These are phyloP conservation scores for Myrmecobius fasciatus DNA, from an alignment of 2,113 vertebrate genomes.

Conservation along the genomic window DNA sequence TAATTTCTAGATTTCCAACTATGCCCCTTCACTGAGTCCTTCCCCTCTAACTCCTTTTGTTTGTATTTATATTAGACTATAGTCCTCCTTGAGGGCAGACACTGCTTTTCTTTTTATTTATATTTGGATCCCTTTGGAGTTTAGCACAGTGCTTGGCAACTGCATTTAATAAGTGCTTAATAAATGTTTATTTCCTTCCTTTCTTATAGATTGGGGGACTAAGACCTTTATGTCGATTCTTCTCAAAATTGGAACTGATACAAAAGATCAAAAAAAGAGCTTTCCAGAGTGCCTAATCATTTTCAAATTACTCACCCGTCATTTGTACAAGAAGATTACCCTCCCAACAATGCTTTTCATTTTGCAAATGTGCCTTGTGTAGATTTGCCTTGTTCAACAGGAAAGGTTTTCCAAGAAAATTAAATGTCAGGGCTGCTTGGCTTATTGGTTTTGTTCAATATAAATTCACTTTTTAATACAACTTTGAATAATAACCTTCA, in stretches of 20 bases:
- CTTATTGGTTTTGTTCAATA: conserved; percentile 81
- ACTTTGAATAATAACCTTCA: conserved; percentile 78
- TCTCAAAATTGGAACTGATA: background rate
- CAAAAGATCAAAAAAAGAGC: conserved; percentile 10
- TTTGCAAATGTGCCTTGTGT: conserved; percentile 67
- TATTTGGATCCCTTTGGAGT: background rate
- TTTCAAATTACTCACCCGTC: conserved; percentile 62
- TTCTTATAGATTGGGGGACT: background rate
- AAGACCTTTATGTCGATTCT: background rate
- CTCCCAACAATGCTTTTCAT: conserved; percentile 66
- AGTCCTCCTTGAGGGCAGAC: background rate
- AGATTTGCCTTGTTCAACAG: conserved; percentile 67
- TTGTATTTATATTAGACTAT: background rate
- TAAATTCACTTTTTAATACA: conserved; percentile 78
- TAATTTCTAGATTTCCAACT: background rate
- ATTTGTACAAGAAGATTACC: conserved; percentile 44
- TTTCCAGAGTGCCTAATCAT: background rate
- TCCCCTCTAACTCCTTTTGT: background rate
- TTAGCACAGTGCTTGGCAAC: background rate
- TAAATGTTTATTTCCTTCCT: background rate
- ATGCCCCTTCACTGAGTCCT: background rate
- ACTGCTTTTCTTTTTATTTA: background rate
- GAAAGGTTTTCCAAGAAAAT: conserved; percentile 82
- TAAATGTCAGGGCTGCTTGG: conserved; percentile 77
- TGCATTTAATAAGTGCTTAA: background rate